Base-by-base conservation (phyloP, 2,888 invertebrate genomes). In the Pantelozetes paolii region DNA sequence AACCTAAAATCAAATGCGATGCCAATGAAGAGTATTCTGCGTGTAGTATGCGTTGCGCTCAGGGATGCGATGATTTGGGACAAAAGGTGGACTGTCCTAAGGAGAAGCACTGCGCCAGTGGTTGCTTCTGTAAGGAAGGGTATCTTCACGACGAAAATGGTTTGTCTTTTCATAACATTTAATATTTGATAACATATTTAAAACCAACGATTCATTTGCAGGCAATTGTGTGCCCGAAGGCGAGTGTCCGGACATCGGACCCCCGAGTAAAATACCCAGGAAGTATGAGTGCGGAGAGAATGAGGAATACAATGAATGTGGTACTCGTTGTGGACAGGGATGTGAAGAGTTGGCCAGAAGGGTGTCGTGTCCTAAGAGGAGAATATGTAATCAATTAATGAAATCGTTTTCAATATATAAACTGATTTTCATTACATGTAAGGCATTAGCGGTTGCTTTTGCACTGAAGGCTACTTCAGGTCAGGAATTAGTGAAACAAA, bases 71-170 rank as follows among this genome's bases (percentile, higher is more conserved):
- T 23, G 67, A 36, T 20, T 32, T 67, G 13, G 67, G 42, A 1
- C 36, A 23, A 20, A n/a, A 67, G 20, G 15, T 40, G 0, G 42
- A 40, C 6, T 67, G 67, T 67, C 67, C 67, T 0, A 67, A 67
- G 32, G 11, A 36, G 15, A 40, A 20, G 30, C 67, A 67, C n/a
- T 67, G 67, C n/a, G 67, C 13, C 36, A 67, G 36, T 23, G 67
- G 67, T n/a, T 67, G 67, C 67, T 67, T 67, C 67, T 67, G 67
- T 23, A 67, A 67, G 40, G 67, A 40, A 18, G 67, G 67, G 1
- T n/a, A 11, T 8, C 40, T 23, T 40, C 67, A 40, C 42, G 40
- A 67, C n/a, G 40, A 67, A 42, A n/a, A 23, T 1, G 64, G 64
- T 64, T 57, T 26, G 54, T 8, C 13, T 54, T 3, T 20, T 11